These are phyloP conservation scores for Hymenopus coronatus DNA, from an alignment of 2,888 invertebrate genomes.

Conservation along the genomic window DNA sequence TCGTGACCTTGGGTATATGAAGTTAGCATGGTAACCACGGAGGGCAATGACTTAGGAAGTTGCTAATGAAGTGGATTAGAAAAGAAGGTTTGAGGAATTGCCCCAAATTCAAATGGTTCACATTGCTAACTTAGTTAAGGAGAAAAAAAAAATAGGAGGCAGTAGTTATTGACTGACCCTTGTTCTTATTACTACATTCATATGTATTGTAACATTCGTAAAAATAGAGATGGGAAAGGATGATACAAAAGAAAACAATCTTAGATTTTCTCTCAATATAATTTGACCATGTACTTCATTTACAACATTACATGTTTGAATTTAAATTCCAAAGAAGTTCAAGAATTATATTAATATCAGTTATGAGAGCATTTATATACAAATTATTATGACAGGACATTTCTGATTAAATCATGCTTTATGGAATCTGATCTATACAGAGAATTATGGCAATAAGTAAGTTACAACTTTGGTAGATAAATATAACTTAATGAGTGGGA, in stretches of 20 bases:
- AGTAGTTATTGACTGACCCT: no score
- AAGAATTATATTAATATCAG: neutral
- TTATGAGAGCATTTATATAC: constrained; percentile 7
- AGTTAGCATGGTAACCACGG: no score
- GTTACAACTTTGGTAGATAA: constrained; percentile 33
- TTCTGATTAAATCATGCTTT: neutral
- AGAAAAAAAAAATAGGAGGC: no score
- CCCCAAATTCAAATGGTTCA: no score
- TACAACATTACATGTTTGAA: neutral
- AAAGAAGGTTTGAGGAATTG: no score
- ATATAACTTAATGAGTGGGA: constrained; percentile 26
- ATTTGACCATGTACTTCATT: neutral
- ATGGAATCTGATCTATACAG: constrained; percentile 18
- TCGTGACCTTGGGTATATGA: no score
- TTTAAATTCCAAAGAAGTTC: neutral
- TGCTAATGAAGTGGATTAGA: no score
- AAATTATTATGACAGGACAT: constrained; percentile 15
- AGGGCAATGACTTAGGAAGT: no score
- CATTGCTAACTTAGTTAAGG: no score
- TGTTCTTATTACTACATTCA: no score
- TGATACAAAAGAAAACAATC: neutral
- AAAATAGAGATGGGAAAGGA: neutral
- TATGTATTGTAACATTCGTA: neutral
- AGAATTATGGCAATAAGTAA: constrained; percentile 13
- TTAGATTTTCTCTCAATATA: neutral